Base-by-base conservation (phyloP, 2,888 invertebrate genomes). In the Agrotis clavis region DNA sequence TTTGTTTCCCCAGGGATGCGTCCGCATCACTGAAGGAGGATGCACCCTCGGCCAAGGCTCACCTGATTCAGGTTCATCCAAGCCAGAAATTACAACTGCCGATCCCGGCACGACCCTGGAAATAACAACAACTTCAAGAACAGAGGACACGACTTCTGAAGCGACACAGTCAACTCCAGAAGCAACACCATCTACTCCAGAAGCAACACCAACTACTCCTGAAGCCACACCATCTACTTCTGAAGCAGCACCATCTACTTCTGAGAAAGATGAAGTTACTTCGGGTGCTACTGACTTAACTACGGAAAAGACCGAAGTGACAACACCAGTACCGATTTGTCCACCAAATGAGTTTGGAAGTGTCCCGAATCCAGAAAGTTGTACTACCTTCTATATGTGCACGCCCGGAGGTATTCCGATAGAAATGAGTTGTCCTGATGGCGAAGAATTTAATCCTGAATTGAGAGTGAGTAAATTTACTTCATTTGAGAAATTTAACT, bases 141-240 rank as follows among this genome's bases (percentile, higher is more conserved):
- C 48, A 11, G 66, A 11, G 4, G 18, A 50, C 7, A n/a, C 84
- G 67, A 6, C 70, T 89, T 54, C 56, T 19, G 48, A 18, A 79
- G 45, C n/a, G 82, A 87, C 74, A 78, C 84, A 30, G 35, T 35
- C 47, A 4, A 4, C 68, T 88, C 45, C 62, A 19, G 41, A n/a
- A 80, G 41, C 19, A 82, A 88, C 35, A 35, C 35, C 6, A 7
- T 7, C 77, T 77, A 84, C 21, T 35, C 9, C 18, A 1, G 77
- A 67, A 73, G 19, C 19, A 1, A 7, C 45, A 30, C 35, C 6
- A 7, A 7, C 35, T 0, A 35, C 35, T 35, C 7, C 35, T 7
- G 35, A 35, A 35, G 35, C 7, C 1, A 35, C 35, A 35, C 35
- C 6, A 7, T 7, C 35, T 1, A 30, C 25, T 2, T 4, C 25